Base-by-base conservation (phyloP, 2,888 invertebrate genomes). In the Epinotia bilunana region DNA sequence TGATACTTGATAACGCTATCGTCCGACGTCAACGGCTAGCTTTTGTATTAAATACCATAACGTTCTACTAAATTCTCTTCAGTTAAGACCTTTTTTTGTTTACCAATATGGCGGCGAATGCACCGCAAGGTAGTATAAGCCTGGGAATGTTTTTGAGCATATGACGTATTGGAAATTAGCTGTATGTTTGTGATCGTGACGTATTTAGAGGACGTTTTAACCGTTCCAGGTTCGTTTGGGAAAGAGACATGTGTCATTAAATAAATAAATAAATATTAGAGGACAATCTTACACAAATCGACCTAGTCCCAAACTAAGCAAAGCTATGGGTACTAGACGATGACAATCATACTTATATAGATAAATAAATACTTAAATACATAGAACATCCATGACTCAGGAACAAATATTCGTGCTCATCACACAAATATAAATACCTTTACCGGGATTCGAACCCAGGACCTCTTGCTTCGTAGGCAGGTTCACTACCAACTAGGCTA, bases 1-100 rank as follows among this genome's bases (percentile, higher is more conserved):
- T 1, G 61, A 70, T 61, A 33, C 33, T n/a, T n/a, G 70, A 70
- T 70, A 70, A 70, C 49, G 12, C 9, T 12, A 16, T 12, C 12
- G 23, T 13, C n/a, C 2, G 11, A 61, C 28, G 70, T 68, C 57
- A 68, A 58, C 7, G 12, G 4, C 49, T 39, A 6, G n/a, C 16
- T 70, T 28, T 23, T 3, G 12, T 12, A 9, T 9, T 23, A 53
- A 61, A 43, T 11, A n/a, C 20, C 53, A 12, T 18, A 67, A 39
- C 0, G 57, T 3, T 11, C 28, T 28, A 33, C 5, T 9, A 4
- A 20, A 28, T 28, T 16, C 4, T 2, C 0, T 0, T 9, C 11
- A 20, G 12, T 58, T 57, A 43, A 43, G 20, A 11, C 43, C 16
- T 23, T 68, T 11, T 23, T 5, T 43, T 9, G 16, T 23, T 3